These are phyloP conservation scores for Trypoxylon attenuatum DNA, from an alignment of 2,888 invertebrate genomes.

Conservation along the genomic window DNA sequence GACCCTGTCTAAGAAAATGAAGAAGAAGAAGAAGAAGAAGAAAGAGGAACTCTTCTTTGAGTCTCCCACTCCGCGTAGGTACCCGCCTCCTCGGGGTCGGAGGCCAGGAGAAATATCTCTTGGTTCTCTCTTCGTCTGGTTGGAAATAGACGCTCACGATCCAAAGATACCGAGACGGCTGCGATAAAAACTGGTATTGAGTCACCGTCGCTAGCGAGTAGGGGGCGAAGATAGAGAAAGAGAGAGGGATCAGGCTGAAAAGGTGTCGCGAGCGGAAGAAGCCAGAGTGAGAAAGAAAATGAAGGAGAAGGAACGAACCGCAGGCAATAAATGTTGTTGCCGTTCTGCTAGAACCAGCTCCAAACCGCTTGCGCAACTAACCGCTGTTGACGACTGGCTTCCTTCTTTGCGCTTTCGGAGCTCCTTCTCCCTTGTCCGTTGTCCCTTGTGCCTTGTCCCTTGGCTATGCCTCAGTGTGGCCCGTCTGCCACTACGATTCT, in stretches of 20 bases:
- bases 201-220: slow-evolving; percentile 24
- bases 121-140: slow-evolving; percentile 9
- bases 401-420: neutral
- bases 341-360: slow-evolving; percentile 41
- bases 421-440: neutral
- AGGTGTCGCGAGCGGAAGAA: neutral
- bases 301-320: slow-evolving; percentile 20
- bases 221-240: neutral
- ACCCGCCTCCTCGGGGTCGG: too few species aligned
- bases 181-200: slow-evolving; percentile 38
- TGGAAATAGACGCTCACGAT: slow-evolving; percentile 33
- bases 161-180: slow-evolving; percentile 32
- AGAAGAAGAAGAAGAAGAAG: neutral
- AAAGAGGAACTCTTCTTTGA: neutral
- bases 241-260: neutral
- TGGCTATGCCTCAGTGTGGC: neutral
- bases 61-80: too few species aligned
- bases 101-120: too few species aligned
- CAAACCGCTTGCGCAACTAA: slow-evolving; percentile 52
- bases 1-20: neutral
- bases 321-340: slow-evolving; percentile 44
- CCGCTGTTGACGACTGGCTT: slow-evolving; percentile 20
- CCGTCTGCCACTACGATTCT: slow-evolving; percentile 11
- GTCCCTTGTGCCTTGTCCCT: neutral
- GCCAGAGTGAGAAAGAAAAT: slow-evolving; percentile 8